Percentiles rank a stretch among this genome's conserved stretches.
These are phyloP conservation scores for Marcusenius ussheri DNA, from an alignment of 2,113 vertebrate genomes.

Conservation along the genomic window DNA sequence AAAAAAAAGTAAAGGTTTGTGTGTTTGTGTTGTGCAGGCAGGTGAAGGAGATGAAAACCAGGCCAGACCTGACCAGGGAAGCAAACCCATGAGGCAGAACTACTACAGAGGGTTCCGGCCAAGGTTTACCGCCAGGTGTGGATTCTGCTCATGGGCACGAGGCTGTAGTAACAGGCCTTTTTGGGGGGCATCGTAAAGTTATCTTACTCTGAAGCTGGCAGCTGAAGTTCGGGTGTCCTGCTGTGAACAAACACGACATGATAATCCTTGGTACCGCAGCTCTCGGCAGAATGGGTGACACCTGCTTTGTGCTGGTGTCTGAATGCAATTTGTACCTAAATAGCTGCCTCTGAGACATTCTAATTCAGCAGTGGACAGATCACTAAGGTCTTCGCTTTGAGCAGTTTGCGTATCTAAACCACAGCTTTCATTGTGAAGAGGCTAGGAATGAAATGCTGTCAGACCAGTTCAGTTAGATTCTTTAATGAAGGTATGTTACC, in stretches of 20 bases:
- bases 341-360: not conserved
- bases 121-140: conserved; percentile 72
- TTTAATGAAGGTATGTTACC: not conserved
- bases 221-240: not conserved
- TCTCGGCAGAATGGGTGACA: not conserved
- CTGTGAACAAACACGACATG: not conserved
- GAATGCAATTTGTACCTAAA: not conserved
- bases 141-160: conserved; percentile 41
- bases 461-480: not conserved
- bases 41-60: conserved; percentile 82
- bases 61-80: conserved; percentile 85
- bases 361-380: not conserved
- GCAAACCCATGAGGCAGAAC: conserved; percentile 92
- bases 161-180: conserved; percentile 24
- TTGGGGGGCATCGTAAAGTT: not conserved
- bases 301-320: not conserved
- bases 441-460: not conserved
- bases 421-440: not conserved
- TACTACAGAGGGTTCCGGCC: conserved; percentile 94
- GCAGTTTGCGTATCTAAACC: not conserved
- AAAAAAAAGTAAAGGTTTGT: conserved; percentile 11
- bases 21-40: conserved; percentile 62
- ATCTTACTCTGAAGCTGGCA: not conserved
- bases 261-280: not conserved
- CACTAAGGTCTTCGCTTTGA: not conserved